These are phyloP conservation scores for Dufourea novaeangliae DNA, from an alignment of 1,140 invertebrate species.

Conservation along the genomic window DNA sequence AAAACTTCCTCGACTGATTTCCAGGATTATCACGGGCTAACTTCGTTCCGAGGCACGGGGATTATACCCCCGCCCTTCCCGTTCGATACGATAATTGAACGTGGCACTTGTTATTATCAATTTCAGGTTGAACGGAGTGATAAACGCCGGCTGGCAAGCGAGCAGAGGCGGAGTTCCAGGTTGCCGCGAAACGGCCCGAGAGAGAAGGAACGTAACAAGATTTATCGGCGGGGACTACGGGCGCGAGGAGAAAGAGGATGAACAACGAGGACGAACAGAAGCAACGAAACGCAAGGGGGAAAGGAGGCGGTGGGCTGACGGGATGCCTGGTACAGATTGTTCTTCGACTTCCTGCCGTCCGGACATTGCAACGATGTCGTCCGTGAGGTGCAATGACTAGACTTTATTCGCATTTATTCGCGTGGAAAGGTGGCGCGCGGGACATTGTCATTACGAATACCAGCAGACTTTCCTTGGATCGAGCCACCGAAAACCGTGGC, in stretches of 20 bases:
- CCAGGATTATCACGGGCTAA: neutral
- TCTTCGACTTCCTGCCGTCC: neutral
- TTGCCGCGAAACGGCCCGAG: neutral
- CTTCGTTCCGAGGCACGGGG: too few relatives aligned
- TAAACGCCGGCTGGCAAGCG: constrained; percentile 18
- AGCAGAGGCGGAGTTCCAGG: neutral
- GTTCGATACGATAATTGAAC: constrained; percentile 26
- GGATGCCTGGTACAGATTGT: neutral
- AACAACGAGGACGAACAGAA: neutral
- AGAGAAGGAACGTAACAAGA: constrained; percentile 31
- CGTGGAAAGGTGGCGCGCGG: neutral
- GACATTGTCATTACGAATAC: neutral
- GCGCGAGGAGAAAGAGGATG: neutral
- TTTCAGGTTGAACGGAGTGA: constrained; percentile 30
- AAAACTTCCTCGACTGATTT: neutral
- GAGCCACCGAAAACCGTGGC: neutral
- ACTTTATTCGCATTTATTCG: neutral
- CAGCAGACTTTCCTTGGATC: neutral
- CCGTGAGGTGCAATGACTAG: neutral
- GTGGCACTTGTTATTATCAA: constrained; percentile 31
- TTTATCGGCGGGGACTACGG: constrained; percentile 25
- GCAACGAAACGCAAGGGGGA: neutral
- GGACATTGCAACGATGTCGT: neutral
- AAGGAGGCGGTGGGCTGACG: too few relatives aligned
- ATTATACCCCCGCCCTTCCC: neutral